These are phyloP conservation scores for Antechinus stuartii DNA, from an alignment of 2,113 vertebrate species.

Conservation along the genomic window DNA sequence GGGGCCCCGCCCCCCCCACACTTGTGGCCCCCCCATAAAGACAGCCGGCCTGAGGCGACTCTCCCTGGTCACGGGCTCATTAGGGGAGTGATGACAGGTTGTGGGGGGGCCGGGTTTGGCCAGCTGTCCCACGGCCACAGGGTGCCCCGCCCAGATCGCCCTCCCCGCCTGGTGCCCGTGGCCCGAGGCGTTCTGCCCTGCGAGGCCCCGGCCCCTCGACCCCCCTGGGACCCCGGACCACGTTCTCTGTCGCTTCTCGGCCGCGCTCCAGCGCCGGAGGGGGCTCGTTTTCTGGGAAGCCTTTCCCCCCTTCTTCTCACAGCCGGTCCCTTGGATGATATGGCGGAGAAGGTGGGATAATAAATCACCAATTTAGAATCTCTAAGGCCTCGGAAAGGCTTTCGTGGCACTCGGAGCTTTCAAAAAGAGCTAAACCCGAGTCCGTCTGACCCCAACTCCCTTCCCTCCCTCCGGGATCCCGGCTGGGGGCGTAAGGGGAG, in stretches of 20 bases:
- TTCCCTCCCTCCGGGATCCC: background rate
- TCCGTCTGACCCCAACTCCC: too few relatives aligned
- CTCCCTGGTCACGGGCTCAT: slow-evolving; percentile 79
- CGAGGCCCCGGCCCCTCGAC: background rate
- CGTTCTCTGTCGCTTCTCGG: background rate
- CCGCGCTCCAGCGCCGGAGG: background rate
- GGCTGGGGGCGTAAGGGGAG: background rate
- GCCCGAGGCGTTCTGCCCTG: slow-evolving; percentile 9
- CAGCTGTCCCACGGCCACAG: slow-evolving; percentile 68
- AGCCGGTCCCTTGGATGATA: background rate
- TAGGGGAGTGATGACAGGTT: slow-evolving; percentile 81
- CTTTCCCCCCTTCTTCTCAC: background rate
- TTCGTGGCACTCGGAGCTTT: background rate
- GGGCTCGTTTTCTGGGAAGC: background rate
- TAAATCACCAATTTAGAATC: background rate
- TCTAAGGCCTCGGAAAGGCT: background rate
- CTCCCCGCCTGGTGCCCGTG: background rate
- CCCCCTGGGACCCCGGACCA: background rate
- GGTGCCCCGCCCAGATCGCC: background rate
- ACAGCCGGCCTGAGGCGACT: slow-evolving; percentile 55
- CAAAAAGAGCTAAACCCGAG: background rate
- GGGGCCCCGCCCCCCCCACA: background rate
- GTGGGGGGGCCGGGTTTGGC: slow-evolving; percentile 63
- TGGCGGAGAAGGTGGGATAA: background rate
- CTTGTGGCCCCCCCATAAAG: slow-evolving; percentile 53